phyloP scores from a whole-genome alignment of 1,140 invertebrate species.

The Homalodisca vitripennis region DNA sequence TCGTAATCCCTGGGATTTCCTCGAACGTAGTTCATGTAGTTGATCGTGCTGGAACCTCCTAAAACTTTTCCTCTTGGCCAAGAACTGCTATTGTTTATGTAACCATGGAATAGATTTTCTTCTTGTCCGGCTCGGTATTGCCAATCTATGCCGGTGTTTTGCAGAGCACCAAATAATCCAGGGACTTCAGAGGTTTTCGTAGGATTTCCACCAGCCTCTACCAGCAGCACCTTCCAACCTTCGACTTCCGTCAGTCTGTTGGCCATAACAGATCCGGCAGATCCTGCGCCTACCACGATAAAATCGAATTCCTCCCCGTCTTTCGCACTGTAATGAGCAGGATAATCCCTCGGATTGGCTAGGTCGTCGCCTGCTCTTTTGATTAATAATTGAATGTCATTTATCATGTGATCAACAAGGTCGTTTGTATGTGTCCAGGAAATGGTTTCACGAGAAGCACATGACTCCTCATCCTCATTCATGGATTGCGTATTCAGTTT shows the following conservation, averaged over 20 bases:
- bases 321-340: not conserved
- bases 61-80: constrained; percentile 54
- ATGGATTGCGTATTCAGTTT: too few species aligned
- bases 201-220: constrained; percentile 68
- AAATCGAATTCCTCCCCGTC: not conserved
- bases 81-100: constrained; percentile 54
- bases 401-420: not conserved
- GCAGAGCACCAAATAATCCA: constrained; percentile 40
- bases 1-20: constrained; percentile 60
- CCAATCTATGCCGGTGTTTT: constrained; percentile 55
- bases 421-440: too few species aligned
- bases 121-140: constrained; percentile 69
- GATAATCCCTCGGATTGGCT: not conserved
- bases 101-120: constrained; percentile 52
- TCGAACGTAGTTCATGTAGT: constrained; percentile 62
- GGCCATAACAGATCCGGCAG: not conserved
- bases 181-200: constrained; percentile 64
- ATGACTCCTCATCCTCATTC: too few species aligned
- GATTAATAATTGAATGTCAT: not conserved
- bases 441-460: too few species aligned
- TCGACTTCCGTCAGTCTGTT: constrained; percentile 46
- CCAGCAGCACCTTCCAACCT: constrained; percentile 63
- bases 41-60: constrained; percentile 63
- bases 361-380: not conserved
- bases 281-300: not conserved